These are phyloP conservation scores for Sebastiscus albofasciatus DNA, from an alignment of 2,797 vertebrate species.

Conservation along the genomic window DNA sequence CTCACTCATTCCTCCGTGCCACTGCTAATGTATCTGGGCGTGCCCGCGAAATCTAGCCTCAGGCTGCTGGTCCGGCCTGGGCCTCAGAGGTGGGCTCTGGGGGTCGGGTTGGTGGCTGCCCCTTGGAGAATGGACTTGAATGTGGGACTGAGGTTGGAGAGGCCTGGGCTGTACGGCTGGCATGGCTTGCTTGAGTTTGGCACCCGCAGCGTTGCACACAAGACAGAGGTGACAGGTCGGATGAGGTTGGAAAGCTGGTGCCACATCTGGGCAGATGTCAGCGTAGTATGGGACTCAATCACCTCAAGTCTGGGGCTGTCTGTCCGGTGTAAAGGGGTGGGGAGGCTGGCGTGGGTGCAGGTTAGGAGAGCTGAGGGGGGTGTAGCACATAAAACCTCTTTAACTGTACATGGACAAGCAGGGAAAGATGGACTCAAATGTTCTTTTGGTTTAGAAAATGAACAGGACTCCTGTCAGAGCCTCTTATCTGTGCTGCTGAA, in stretches of 20 bases:
- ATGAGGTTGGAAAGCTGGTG: slow-evolving; percentile 56
- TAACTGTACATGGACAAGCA: slow-evolving; percentile 43
- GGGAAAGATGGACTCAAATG: slow-evolving; percentile 36
- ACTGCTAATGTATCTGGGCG: slow-evolving; percentile 38
- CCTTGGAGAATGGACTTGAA: slow-evolving; percentile 38
- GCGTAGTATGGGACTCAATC: slow-evolving; percentile 36
- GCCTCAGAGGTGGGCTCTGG: slow-evolving; percentile 41
- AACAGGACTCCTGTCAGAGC: slow-evolving; percentile 38
- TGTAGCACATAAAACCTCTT: slow-evolving; percentile 15
- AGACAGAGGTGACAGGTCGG: slow-evolving; percentile 40
- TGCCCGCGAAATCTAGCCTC: slow-evolving; percentile 45
- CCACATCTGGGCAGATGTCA: slow-evolving; percentile 55
- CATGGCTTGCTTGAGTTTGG: slow-evolving; percentile 46
- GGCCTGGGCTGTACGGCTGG: slow-evolving; percentile 51
- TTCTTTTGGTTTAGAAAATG: slow-evolving; percentile 49
- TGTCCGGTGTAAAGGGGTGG: slow-evolving; percentile 48
- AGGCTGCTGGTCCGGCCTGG: slow-evolving; percentile 51
- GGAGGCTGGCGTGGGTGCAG: slow-evolving; percentile 54
- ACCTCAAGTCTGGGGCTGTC: slow-evolving; percentile 52
- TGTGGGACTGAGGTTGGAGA: slow-evolving; percentile 56
- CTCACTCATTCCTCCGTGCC: slow-evolving; percentile 41
- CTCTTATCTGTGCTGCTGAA: slow-evolving; percentile 29
- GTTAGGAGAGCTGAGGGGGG: neutral
- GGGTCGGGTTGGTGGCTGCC: slow-evolving; percentile 9
- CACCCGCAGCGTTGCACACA: neutral